These are phyloP conservation scores for Acheta domesticus DNA, from an alignment of 2,888 invertebrate species.

Conservation along the genomic window DNA sequence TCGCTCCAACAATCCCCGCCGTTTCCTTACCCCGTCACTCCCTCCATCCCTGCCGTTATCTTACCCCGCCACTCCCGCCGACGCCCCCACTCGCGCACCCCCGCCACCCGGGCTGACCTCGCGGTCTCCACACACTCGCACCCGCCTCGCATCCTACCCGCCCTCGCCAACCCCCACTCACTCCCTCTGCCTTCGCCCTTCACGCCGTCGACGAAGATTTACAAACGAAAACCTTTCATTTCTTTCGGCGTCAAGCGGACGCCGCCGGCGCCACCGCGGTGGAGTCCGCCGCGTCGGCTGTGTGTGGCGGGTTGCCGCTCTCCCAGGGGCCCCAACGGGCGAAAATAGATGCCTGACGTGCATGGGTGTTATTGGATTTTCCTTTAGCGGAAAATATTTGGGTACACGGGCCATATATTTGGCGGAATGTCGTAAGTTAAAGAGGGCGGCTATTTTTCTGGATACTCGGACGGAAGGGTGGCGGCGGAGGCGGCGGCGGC, in stretches of 20 bases:
- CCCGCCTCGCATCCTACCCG: neutral
- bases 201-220: neutral
- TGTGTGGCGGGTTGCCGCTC: slow-evolving; percentile 10
- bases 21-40: no score
- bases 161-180: neutral
- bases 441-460: neutral
- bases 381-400: neutral
- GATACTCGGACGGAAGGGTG: slow-evolving; percentile 10
- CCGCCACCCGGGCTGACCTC: neutral
- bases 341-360: neutral
- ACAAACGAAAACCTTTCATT: slow-evolving; percentile 18
- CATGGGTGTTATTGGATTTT: slow-evolving; percentile 18
- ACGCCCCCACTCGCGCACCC: no score
- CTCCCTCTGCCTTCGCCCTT: neutral
- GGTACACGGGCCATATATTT: slow-evolving; percentile 18
- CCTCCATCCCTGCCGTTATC: no score
- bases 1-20: no score
- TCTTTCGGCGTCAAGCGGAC: neutral
- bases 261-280: neutral
- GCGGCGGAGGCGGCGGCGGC: neutral
- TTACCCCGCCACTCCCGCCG: no score
- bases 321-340: neutral
- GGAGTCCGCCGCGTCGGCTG: neutral
- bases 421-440: slow-evolving; percentile 9
- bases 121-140: neutral